A percentile compares a stretch with the other conserved stretches of the same genome.
Conservation (phyloP, 1,140 invertebrate genomes). For the Helicoverpa zea region DNA sequence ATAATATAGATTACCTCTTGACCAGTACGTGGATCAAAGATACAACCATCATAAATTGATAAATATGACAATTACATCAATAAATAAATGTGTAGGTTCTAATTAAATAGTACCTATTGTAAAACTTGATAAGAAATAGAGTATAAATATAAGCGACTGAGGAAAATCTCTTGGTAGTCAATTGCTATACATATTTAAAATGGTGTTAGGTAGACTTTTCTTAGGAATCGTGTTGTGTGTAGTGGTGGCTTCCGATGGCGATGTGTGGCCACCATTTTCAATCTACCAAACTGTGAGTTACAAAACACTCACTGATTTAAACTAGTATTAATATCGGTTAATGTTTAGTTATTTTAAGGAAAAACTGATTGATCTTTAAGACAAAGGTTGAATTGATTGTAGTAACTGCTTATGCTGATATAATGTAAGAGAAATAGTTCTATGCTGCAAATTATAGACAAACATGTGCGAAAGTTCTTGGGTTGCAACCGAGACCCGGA, state of each 20-base stretch:
- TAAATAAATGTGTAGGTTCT: neutral
- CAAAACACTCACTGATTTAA: too few relatives aligned
- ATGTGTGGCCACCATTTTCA: neutral
- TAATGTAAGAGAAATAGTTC: too few relatives aligned
- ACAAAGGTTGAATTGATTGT: neutral
- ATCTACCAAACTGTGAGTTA: slow-evolving; percentile 10
- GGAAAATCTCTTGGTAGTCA: neutral
- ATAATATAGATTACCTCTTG: too few relatives aligned
- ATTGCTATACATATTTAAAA: neutral
- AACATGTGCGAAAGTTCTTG: too few relatives aligned
- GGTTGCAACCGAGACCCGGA: too few relatives aligned
- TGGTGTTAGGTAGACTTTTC: neutral
- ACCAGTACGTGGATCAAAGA: too few relatives aligned
- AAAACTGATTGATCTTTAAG: neutral
- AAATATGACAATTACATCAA: neutral
- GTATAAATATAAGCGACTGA: neutral
- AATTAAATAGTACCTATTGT: neutral
- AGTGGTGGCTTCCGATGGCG: neutral
- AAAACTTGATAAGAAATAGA: neutral
- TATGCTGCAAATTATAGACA: too few relatives aligned
- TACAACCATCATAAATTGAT: neutral
- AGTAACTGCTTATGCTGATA: too few relatives aligned
- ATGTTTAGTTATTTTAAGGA: too few relatives aligned
- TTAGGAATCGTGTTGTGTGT: neutral
- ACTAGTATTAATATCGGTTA: too few relatives aligned